A percentile compares a stretch with the other conserved stretches of the same genome.
phyloP scores from a whole-genome alignment of 1,140 invertebrate species.

The Nephila pilipes region DNA sequence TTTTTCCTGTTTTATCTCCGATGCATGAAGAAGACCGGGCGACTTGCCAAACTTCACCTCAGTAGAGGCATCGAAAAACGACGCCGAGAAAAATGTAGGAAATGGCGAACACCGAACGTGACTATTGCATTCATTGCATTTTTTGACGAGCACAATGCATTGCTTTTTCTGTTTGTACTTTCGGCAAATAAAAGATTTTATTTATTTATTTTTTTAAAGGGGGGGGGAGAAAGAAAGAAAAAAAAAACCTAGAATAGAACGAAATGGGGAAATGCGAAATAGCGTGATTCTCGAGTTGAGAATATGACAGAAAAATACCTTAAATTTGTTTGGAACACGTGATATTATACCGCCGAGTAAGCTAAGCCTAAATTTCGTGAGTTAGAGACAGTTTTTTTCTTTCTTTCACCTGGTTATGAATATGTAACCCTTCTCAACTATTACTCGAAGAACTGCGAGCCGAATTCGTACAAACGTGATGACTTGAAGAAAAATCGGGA shows the following conservation, averaged over 20 bases:
- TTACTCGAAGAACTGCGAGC: no score
- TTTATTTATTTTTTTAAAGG: no score
- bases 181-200: neutral
- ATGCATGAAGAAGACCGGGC: neutral
- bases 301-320: no score
- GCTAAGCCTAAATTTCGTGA: neutral
- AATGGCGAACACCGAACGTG: constrained; percentile 3
- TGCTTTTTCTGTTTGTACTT: no score
- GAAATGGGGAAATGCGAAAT: neutral
- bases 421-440: no score
- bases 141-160: neutral
- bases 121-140: constrained; percentile 10
- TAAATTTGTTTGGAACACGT: no score
- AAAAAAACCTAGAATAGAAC: neutral
- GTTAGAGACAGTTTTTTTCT: neutral
- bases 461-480: no score
- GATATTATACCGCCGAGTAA: no score
- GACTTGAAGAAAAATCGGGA: no score
- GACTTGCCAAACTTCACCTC: neutral
- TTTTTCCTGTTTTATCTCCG: neutral
- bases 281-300: neutral
- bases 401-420: no score
- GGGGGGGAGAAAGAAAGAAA: no score
- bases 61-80: neutral
- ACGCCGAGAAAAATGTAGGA: constrained; percentile 2